These are phyloP conservation scores for Melanargia galathea DNA, from an alignment of 2,888 invertebrate species.

Conservation along the genomic window DNA sequence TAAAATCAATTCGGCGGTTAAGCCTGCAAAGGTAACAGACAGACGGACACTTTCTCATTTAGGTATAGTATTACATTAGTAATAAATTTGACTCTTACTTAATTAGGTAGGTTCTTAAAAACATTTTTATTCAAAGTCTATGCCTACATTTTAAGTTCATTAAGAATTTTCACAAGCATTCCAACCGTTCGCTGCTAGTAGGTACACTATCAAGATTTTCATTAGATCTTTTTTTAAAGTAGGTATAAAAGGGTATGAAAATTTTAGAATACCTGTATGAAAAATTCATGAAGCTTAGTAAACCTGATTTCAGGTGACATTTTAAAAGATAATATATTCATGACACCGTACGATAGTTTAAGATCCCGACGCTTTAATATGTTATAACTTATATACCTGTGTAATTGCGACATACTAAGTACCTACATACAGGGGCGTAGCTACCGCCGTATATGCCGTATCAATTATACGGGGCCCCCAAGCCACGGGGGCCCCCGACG, in stretches of 20 bases:
- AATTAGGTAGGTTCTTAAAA: too few species aligned
- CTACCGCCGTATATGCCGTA: too few species aligned
- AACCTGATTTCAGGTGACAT: conserved; percentile 16
- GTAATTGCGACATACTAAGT: background rate
- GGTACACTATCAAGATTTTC: background rate
- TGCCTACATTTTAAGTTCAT: too few species aligned
- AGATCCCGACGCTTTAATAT: conserved; percentile 16
- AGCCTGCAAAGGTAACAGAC: too few species aligned
- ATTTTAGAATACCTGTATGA: conserved; percentile 9
- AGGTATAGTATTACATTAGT: too few species aligned
- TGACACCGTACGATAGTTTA: conserved; percentile 17
- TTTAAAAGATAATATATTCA: conserved; percentile 24
- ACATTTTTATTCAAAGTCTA: too few species aligned
- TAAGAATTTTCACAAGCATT: background rate
- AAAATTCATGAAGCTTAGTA: conserved; percentile 19
- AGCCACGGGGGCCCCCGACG: too few species aligned
- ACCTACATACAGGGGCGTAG: too few species aligned
- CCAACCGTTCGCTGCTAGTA: background rate
- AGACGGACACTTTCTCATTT: too few species aligned
- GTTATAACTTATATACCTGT: background rate
- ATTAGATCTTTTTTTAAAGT: background rate
- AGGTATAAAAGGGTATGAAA: background rate
- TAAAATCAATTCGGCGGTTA: too few species aligned
- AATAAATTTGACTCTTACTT: too few species aligned
- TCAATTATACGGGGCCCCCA: too few species aligned